Evolutionary conservation across 2,888 invertebrate genomes (phyloP), one percentile per base, ranked within the genome.

Genomic region (Drosophila borealis): DNA sequence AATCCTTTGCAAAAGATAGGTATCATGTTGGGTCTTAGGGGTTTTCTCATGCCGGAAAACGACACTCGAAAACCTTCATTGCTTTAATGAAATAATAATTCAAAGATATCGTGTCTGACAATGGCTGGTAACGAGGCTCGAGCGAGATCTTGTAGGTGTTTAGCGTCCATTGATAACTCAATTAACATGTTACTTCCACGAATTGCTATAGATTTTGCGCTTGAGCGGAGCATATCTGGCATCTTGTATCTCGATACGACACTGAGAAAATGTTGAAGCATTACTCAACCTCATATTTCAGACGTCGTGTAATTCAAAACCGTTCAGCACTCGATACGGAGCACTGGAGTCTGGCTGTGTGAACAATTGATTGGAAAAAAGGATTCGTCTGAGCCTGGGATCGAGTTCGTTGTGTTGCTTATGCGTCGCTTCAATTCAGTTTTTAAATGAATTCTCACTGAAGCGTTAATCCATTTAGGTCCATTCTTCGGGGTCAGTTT

Each of bases 391-490:
- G 39, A 14, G 44, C 45, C 34, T 33, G 48, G 42, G 19, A 36
- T 14, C n/a, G 55, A 44, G 42, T 64, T 53, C 64, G 55, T 41
- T 63, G 59, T 42, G 53, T 50, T 66, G 66, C 50, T 66, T 68
- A 25, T 61, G 59, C 46, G 8, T 25, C 56, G 51, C 19, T 61
- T 72, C 62, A 59, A 63, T 64, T 77, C 49, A 70, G 57, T 74
- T 70, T 71, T 73, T 72, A 79, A 86, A 85, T 80, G 78, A 88
- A 79, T 85, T 82, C 73, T 67, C 88, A 87, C 71, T 85, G 82
- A 87, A 89, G 89, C 87, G 89, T 89, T 85, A 89, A 88, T 89
- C 88, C 80, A 73, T 89, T 88, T 78, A 65, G 76, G 81, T 51
- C 70, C 64, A 70, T 56, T 64, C 57, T 71, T 48, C 41, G 44